These are phyloP conservation scores for Laticauda colubrina DNA, from an alignment of 2,113 vertebrate genomes.

Conservation along the genomic window DNA sequence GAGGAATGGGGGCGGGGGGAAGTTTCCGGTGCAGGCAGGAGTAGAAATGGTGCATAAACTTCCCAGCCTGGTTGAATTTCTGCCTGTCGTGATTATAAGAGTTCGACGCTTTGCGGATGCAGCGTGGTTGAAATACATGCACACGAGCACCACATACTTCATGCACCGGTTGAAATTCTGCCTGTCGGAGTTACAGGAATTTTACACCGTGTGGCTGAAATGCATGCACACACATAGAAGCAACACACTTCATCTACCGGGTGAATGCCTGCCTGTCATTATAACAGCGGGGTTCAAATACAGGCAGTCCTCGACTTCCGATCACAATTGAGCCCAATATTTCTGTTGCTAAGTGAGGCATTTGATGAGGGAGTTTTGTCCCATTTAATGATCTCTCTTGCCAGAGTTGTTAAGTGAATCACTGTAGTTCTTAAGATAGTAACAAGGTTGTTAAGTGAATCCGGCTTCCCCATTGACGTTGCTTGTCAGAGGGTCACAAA, in stretches of 20 bases:
- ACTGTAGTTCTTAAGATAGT: not conserved
- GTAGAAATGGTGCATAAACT: not conserved
- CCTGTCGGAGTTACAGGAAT: not conserved
- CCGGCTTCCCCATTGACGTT: too few species aligned
- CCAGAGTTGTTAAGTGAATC: not conserved
- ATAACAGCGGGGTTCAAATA: not conserved
- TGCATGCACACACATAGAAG: too few species aligned
- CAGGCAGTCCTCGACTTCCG: not conserved
- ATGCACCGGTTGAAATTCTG: not conserved
- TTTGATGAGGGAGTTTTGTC: not conserved
- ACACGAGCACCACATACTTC: not conserved
- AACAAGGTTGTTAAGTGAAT: too few species aligned
- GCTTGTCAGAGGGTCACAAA: too few species aligned
- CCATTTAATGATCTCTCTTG: not conserved
- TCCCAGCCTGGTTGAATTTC: not conserved
- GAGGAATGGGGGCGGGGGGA: too few species aligned
- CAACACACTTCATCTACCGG: too few species aligned
- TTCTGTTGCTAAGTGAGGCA: not conserved
- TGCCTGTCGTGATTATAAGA: not conserved
- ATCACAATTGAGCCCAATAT: not conserved
- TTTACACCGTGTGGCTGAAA: too few species aligned
- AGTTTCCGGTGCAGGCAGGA: not conserved
- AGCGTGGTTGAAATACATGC: not conserved
- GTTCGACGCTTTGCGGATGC: not conserved
- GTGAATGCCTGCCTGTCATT: too few species aligned